Evolutionary conservation across 2,113 vertebrate genomes (phyloP).

Genomic region (Malurus melanocephalus): DNA sequence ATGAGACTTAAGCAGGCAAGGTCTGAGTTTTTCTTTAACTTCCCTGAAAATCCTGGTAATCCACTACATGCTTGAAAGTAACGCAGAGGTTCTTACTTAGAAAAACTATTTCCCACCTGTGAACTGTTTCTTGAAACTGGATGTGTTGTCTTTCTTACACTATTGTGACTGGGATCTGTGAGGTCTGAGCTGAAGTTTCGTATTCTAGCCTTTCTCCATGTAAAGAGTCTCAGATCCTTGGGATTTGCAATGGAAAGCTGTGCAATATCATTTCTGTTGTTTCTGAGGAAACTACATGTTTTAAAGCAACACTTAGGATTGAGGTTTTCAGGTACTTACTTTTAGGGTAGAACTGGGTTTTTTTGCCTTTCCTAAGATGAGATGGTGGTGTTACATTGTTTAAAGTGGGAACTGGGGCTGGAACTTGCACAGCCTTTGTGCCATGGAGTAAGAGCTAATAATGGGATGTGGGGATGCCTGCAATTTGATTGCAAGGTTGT

Average conservation of each 20-base stretch:
- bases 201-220: not conserved
- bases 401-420: not conserved
- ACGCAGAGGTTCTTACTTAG: not conserved
- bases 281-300: not conserved
- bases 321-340: not conserved
- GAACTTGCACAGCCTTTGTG: not conserved
- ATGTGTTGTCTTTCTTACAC: not conserved
- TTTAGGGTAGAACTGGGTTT: not conserved
- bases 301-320: not conserved
- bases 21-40: not conserved
- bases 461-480: not conserved
- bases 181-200: not conserved
- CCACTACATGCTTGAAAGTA: not conserved
- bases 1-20: not conserved
- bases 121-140: not conserved
- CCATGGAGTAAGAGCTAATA: not conserved
- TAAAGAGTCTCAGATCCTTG: not conserved
- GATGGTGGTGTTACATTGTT: not conserved
- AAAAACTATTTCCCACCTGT: not conserved
- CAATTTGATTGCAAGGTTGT: not conserved
- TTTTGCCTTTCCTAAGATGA: not conserved
- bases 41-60: not conserved
- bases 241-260: not conserved
- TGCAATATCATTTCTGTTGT: not conserved
- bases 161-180: not conserved